phyloP scores from a whole-genome alignment of 2,113 vertebrate genomes.

The Takifugu flavidus region DNA sequence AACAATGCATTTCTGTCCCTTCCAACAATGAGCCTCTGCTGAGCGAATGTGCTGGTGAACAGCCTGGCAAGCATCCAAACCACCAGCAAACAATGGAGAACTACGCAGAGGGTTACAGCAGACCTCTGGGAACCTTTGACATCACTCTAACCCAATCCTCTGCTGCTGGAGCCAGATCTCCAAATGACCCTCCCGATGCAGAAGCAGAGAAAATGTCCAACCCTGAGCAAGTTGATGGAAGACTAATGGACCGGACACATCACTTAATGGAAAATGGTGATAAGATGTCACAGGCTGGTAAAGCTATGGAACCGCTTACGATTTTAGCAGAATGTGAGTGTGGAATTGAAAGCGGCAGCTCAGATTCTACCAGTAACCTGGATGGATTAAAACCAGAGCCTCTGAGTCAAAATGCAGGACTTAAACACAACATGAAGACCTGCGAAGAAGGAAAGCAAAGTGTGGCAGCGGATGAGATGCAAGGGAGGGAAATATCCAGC shows the following conservation, averaged over 20 bases:
- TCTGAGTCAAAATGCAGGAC: conserved; percentile 45
- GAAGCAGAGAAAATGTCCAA: conserved; percentile 35
- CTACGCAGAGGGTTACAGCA: conserved; percentile 55
- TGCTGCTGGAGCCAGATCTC: conserved; percentile 45
- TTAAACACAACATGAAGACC: conserved; percentile 14
- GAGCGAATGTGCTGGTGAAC: conserved; percentile 48
- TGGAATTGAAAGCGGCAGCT: conserved; percentile 22
- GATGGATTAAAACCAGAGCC: conserved; percentile 34
- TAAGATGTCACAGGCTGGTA: conserved; percentile 12
- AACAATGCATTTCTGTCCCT: conserved; percentile 67
- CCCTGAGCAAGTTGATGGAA: conserved; percentile 20
- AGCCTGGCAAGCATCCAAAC: conserved; percentile 60
- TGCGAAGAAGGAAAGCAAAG: conserved; percentile 19
- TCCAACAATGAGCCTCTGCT: conserved; percentile 63
- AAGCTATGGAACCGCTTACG: conserved; percentile 20
- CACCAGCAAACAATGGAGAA: conserved; percentile 64
- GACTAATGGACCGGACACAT: conserved; percentile 9
- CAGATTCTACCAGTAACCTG: conserved; percentile 26
- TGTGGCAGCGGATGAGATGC: conserved; percentile 8
- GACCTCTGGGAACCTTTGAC: conserved; percentile 52
- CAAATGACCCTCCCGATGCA: conserved; percentile 41
- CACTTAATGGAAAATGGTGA: conserved; percentile 30
- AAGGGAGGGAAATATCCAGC: no score
- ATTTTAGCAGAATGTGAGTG: conserved; percentile 16
- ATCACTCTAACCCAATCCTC: conserved; percentile 27